These are phyloP conservation scores for Drosophila gaucha DNA, from an alignment of 2,888 invertebrate species.

Conservation along the genomic window DNA sequence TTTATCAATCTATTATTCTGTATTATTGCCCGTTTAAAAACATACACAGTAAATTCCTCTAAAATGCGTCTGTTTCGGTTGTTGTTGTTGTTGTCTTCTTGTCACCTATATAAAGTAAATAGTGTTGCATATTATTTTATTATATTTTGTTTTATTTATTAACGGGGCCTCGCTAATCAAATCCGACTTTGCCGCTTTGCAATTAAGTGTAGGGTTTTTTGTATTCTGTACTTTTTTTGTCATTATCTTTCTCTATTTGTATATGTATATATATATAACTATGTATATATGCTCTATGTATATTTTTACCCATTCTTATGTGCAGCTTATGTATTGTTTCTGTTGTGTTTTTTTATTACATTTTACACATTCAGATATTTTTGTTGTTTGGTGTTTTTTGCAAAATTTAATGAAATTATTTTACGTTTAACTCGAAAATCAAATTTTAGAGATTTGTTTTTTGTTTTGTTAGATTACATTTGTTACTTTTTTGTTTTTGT, in stretches of 20 bases:
- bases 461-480: conserved; percentile 26
- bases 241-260: conserved; percentile 12
- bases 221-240: conserved; percentile 17
- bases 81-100: conserved; percentile 58
- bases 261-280: conserved; percentile 11
- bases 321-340: conserved; percentile 42
- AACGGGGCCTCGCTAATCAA: conserved; percentile 68
- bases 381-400: conserved; percentile 36
- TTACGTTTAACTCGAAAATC: conserved; percentile 66
- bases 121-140: conserved; percentile 66
- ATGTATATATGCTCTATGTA: conserved; percentile 28
- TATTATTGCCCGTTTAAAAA: conserved; percentile 61
- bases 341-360: conserved; percentile 49
- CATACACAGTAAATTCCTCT: conserved; percentile 74
- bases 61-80: conserved; percentile 75
- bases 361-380: conserved; percentile 55
- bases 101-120: conserved; percentile 78
- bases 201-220: conserved; percentile 36
- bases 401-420: conserved; percentile 39
- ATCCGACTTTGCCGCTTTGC: conserved; percentile 61
- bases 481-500: conserved; percentile 23
- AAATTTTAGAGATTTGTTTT: conserved; percentile 62
- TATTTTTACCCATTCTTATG: conserved; percentile 32
- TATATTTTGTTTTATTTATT: conserved; percentile 45
- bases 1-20: conserved; percentile 44